A percentile compares a stretch with the other conserved stretches of the same genome.
Conservation (phyloP, 2,113 vertebrate species). For the Tautogolabrus adspersus region DNA sequence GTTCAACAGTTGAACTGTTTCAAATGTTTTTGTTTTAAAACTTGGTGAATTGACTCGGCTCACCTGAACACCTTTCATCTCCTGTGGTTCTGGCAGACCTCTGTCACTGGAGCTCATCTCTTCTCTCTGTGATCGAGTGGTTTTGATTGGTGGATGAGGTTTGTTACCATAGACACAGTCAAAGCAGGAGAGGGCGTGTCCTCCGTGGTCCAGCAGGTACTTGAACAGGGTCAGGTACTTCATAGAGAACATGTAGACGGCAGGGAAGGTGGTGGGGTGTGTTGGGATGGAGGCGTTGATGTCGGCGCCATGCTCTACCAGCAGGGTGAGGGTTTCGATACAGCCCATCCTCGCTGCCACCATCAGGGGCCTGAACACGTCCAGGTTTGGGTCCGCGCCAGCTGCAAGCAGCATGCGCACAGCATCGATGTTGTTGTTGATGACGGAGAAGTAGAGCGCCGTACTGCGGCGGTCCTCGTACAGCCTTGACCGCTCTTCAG, state of each 20-base stretch:
- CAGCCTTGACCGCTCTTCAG: slow-evolving; percentile 85
- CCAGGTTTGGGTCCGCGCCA: slow-evolving; percentile 91
- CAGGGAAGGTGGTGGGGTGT: slow-evolving; percentile 93
- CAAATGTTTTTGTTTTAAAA: not conserved
- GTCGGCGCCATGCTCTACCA: slow-evolving; percentile 91
- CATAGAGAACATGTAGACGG: slow-evolving; percentile 92
- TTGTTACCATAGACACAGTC: slow-evolving; percentile 85
- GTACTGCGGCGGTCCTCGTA: slow-evolving; percentile 93
- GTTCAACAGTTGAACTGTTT: too few species aligned
- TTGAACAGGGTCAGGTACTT: slow-evolving; percentile 90
- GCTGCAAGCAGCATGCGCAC: slow-evolving; percentile 87
- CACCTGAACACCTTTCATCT: slow-evolving; percentile 65
- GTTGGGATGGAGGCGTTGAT: slow-evolving; percentile 89
- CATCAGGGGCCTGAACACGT: slow-evolving; percentile 91
- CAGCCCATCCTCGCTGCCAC: slow-evolving; percentile 90
- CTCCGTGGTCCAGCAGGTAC: slow-evolving; percentile 92
- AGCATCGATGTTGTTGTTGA: slow-evolving; percentile 88
- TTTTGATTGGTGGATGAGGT: slow-evolving; percentile 86
- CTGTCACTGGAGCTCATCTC: not conserved
- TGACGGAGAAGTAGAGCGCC: slow-evolving; percentile 89
- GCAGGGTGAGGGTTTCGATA: slow-evolving; percentile 86
- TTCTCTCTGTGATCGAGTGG: slow-evolving; percentile 45
- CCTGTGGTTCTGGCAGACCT: not conserved
- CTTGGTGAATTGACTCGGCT: not conserved
- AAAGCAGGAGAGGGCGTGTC: slow-evolving; percentile 90